Evolutionary conservation across 2,888 invertebrate species (phyloP), one percentile per base, ranked within the genome.

Genomic region (Drosophila demipolita): DNA sequence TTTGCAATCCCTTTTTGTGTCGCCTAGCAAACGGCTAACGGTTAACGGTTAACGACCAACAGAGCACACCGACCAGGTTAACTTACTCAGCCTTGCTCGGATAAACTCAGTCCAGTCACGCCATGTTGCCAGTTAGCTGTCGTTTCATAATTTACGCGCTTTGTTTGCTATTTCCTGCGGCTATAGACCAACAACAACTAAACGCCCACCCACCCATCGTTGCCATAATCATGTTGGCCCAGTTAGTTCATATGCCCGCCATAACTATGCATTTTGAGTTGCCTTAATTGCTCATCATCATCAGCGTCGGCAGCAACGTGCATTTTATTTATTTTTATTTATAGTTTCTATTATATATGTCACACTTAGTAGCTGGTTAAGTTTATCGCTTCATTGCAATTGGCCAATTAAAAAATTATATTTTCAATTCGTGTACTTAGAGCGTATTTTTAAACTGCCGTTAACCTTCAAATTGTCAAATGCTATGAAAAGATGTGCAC

Each of bases 91-190:
- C 67, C 60, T 75, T 87, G 66, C 75, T 63, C 48, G 36, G 65
- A 67, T 58, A 75, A 87, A 86, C 83, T 86, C 68, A 71, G 73
- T 57, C 82, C 59, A 83, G 85, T 88, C 85, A 86, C 85, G 85
- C 86, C 75, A 90, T 78, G 76, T 76, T 70, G 79, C 83, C 80
- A 79, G 86, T 88, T 76, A 79, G 74, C 78, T 84, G 80, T 82
- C 86, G 83, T 90, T 86, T 86, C 87, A 83, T 90, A 83, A 86
- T 86, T 86, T 90, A 90, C 89, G 81, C 84, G 87, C 78, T 83
- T 89, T 89, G 84, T 88, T 86, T 80, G 78, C 89, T 73, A 80
- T 85, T 90, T 85, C 88, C 85, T 89, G 90, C 75, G 79, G 75
- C 81, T 73, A 66, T 58, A 64, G 52, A 32, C 64, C 55, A 63